Base-by-base conservation (phyloP, 92 coral and sea anemone genomes). In the Desmophyllum pertusum region DNA sequence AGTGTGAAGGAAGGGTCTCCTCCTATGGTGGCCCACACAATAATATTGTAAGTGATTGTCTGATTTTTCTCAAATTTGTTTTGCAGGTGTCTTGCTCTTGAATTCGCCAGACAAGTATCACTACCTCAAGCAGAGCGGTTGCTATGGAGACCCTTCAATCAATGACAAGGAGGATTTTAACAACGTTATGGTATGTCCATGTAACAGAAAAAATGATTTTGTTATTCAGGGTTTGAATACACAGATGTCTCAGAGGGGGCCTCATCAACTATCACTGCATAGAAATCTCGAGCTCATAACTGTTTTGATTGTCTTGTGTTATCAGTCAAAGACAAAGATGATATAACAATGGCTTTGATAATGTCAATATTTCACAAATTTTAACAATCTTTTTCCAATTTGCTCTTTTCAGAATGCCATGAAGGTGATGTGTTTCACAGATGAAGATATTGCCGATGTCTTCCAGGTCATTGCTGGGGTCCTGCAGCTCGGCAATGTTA, bases 391-490 rank as follows among this genome's bases (percentile, higher is more conserved):
- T 4, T 55, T 21, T 21, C 19, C 4, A 23, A n/a, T n/a, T 55
- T 55, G 29, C 23, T n/a, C 63, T 76, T 53, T 71, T 75, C 84
- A 96, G 99, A 90, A 92, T 80, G 99, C 99, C 69, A 90, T 96
- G 95, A 94, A 95, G 61, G 97, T 96, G 48, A 96, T 96, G 99
- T 76, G 88, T 40, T 91, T 94, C 78, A 90, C 89, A 21, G 95
- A 92, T 7, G 98, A 96, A 72, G 94, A 93, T 48, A 88, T 94
- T 46, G 80, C 91, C 2, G 99, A 96, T 75, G 86, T 96, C 38
- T 90, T 96, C 25, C 99, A 96, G 51, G 98, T 96, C 53, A 83
- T 96, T 64, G 88, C 99, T 33, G 99, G 98, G 23, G 88, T 96
- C 73, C 87, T 96, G 10, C 95, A 89, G 84, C 90, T 96, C 27